Percentiles rank a stretch among this genome's conserved stretches.
Conservation (phyloP, 2,113 vertebrate species). For the Microtus montanus region DNA sequence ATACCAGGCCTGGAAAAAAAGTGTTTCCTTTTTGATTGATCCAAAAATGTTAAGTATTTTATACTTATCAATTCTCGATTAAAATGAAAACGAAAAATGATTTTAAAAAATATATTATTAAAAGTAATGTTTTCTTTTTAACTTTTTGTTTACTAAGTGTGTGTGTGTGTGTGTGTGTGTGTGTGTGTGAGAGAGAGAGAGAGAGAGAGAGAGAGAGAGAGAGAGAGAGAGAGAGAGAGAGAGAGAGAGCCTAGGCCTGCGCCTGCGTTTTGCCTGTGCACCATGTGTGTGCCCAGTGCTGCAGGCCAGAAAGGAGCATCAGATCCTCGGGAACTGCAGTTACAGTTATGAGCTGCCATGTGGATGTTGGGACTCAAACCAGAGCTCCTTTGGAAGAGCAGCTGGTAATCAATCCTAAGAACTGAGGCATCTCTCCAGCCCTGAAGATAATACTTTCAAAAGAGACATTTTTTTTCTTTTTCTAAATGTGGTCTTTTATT, state of each 20-base stretch:
- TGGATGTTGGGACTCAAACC: not conserved
- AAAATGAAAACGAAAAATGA: constrained; percentile 42
- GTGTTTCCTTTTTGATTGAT: constrained; percentile 3
- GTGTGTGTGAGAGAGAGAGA: too few species aligned
- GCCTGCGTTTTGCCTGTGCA: not conserved
- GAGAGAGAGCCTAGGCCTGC: not conserved
- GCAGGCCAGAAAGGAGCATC: not conserved
- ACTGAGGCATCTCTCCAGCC: not conserved
- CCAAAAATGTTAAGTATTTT: constrained; percentile 32
- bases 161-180: too few species aligned
- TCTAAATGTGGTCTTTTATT: constrained; percentile 23
- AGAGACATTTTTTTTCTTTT: not conserved
- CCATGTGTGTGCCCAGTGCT: not conserved
- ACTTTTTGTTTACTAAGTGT: not conserved
- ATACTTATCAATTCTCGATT: not conserved
- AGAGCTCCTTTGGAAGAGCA: not conserved
- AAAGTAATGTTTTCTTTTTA: not conserved
- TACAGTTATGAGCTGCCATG: not conserved
- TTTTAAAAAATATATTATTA: not conserved
- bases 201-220: too few species aligned
- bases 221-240: too few species aligned
- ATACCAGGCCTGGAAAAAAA: not conserved
- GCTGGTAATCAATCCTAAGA: too few species aligned
- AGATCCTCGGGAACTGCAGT: not conserved
- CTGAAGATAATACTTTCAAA: not conserved